Evolutionary conservation across 2,797 vertebrate genomes (phyloP), one percentile per base, ranked within the genome.

Genomic region (Pelodytes ibericus): DNA sequence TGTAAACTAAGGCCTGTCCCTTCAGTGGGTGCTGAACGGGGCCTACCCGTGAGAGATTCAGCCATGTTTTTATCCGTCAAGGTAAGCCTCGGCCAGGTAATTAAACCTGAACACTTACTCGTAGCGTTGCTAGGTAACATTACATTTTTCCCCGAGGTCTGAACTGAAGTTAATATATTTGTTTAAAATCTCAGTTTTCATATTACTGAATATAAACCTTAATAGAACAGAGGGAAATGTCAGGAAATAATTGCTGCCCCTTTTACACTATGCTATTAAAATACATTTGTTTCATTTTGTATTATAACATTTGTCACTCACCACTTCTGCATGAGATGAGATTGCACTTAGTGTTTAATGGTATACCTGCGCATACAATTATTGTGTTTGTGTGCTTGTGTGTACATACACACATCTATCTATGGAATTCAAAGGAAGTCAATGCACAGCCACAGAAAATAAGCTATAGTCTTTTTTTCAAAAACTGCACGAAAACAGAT

Each of bases 41-140:
- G 20, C 27, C 10, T 25, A 11, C 22, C 16, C 58, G 62, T 58
- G 39, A 74, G 30, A 58, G 18, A 31, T 25, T 49, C 22, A 58
- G 7, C 22, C 13, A 26, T 10, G 26, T 70, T 62, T 18, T 27
- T 33, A 3, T 26, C 31, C 36, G 47, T 61, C 11, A 22, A 29
- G 65, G 25, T 70, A 59, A 47, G 33, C 33, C 26, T 64, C 41
- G 24, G 26, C 24, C 53, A 71, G 33, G 67, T 71, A 64, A 76
- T 64, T 76, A 63, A 64, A 53, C 27, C 53, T 24, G 64, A 25
- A 73, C n/a, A 64, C 24, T 33, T 63, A 56, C 31, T 70, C 70
- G 6, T 36, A 64, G 68, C 25, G 75, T 77, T 77, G 75, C 75
- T 77, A 77, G 68, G 75, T 71, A 71, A 77, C 75, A 65, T 77